Evolutionary conservation across 2,888 invertebrate genomes (phyloP).

Genomic region (Callosobruchus maculatus): DNA sequence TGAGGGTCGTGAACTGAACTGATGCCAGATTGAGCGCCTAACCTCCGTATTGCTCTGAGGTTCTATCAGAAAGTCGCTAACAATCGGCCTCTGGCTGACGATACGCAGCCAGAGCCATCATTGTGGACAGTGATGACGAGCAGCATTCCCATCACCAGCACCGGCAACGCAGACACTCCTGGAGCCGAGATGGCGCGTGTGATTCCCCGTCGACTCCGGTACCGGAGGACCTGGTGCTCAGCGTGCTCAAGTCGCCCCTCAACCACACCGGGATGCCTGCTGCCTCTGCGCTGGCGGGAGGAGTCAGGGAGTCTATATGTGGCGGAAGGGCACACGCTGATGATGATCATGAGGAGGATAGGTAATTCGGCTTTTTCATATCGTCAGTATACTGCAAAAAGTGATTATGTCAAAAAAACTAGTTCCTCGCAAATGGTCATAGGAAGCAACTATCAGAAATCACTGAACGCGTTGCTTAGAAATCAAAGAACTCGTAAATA

Average conservation of each 20-base stretch:
- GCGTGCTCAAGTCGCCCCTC: constrained; percentile 59
- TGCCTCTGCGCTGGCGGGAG: neutral
- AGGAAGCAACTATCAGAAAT: too few species aligned
- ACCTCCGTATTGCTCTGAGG: too few species aligned
- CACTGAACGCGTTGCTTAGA: too few species aligned
- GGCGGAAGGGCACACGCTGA: constrained; percentile 3
- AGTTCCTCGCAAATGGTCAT: too few species aligned
- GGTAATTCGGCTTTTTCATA: too few species aligned
- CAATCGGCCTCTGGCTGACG: neutral
- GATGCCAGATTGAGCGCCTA: too few species aligned
- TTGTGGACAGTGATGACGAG: neutral
- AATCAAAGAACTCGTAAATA: too few species aligned
- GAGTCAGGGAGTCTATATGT: neutral
- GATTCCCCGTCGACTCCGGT: constrained; percentile 13
- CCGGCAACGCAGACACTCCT: neutral
- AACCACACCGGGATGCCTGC: constrained; percentile 41
- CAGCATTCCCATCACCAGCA: neutral
- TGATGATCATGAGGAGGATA: constrained; percentile 21
- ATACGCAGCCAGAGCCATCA: neutral
- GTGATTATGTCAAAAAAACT: too few species aligned
- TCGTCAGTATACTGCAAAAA: too few species aligned
- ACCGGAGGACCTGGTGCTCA: constrained; percentile 56
- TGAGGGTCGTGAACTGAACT: too few species aligned
- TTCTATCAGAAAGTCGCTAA: neutral
- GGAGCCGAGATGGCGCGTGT: neutral